A percentile compares a stretch with the other conserved stretches of the same genome.
phyloP scores from a whole-genome alignment of 2,113 vertebrate species.

The Parotia lawesii region DNA sequence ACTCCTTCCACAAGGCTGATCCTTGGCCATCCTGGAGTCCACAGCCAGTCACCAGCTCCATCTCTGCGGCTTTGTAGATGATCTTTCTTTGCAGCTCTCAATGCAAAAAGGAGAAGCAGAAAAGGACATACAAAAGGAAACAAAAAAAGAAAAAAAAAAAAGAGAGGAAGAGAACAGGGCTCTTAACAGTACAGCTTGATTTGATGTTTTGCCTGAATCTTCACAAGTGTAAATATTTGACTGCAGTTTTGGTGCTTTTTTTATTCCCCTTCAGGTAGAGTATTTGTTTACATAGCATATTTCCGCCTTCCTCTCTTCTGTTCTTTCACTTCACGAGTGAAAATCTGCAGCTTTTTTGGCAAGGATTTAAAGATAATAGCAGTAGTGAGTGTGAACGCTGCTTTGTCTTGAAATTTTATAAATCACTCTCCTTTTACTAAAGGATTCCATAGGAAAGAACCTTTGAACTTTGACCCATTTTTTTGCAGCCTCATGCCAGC shows the following conservation, averaged over 20 bases:
- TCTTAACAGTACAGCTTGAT: conserved; percentile 39
- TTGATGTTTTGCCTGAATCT: conserved; percentile 58
- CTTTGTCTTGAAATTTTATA: not conserved
- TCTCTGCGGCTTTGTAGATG: not conserved
- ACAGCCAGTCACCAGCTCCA: not conserved
- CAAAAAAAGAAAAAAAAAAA: not conserved
- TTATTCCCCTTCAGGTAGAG: conserved; percentile 55
- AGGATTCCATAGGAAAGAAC: not conserved
- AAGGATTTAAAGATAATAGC: not conserved
- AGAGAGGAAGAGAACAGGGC: not conserved
- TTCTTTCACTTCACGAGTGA: not conserved
- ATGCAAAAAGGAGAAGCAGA: not conserved
- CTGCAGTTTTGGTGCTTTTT: conserved; percentile 34
- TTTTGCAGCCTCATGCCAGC: not conserved
- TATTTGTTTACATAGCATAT: conserved; percentile 51
- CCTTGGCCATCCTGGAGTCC: not conserved
- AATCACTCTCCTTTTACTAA: not conserved
- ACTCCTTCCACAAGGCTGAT: not conserved
- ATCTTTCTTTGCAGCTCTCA: not conserved
- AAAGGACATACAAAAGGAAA: not conserved
- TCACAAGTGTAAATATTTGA: conserved; percentile 62
- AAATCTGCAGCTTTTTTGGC: conserved; percentile 29
- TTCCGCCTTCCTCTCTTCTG: conserved; percentile 30
- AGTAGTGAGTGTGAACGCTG: not conserved
- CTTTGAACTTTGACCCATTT: not conserved